Conservation (phyloP, 2,797 vertebrate genomes). For the Sternotherus odoratus region DNA sequence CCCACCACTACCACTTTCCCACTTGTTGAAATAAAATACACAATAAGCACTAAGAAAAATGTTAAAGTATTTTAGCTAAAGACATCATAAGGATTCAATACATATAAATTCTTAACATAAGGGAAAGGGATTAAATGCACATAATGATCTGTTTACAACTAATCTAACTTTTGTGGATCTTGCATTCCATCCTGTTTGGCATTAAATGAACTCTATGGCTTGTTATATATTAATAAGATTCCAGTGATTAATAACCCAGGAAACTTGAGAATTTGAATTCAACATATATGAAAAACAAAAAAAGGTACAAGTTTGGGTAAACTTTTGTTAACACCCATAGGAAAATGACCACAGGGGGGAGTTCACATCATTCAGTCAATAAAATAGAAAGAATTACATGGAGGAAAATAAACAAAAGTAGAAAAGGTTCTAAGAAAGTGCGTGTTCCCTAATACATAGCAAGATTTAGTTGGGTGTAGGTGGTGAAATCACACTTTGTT, state of each 20-base stretch:
- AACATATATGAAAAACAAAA: background rate
- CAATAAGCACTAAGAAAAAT: background rate
- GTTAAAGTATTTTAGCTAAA: background rate
- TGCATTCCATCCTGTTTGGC: background rate
- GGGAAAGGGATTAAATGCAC: background rate
- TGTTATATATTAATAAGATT: background rate
- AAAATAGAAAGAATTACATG: background rate
- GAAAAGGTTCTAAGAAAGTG: background rate
- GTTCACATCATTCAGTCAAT: constrained; percentile 18
- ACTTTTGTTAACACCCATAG: background rate
- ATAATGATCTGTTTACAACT: background rate
- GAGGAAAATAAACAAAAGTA: background rate
- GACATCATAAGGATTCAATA: background rate
- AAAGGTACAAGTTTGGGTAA: background rate
- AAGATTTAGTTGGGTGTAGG: background rate
- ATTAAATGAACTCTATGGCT: background rate
- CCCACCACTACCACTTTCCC: background rate
- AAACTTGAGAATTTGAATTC: background rate
- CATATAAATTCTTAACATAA: background rate
- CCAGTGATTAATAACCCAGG: background rate
- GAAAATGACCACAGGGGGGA: constrained; percentile 73
- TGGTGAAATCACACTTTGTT: background rate
- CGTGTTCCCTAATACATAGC: background rate
- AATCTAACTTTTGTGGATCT: background rate
- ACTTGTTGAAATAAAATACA: too few relatives aligned